phyloP scores from a whole-genome alignment of 1,140 invertebrate genomes.

The Eciton burchellii region DNA sequence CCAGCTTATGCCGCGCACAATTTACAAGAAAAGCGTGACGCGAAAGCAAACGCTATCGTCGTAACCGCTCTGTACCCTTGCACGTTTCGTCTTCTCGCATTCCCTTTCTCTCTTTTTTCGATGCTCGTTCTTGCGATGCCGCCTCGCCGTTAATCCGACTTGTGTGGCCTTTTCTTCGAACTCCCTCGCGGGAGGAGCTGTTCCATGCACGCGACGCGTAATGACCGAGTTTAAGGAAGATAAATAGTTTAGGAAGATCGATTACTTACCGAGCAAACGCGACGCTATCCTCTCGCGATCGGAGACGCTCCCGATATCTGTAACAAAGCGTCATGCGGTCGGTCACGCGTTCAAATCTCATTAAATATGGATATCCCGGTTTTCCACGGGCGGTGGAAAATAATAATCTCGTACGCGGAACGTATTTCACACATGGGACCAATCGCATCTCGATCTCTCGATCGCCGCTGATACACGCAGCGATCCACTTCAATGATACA shows the following conservation, averaged over 20 bases:
- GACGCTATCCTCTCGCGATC: not conserved
- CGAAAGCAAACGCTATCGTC: slow-evolving; percentile 19
- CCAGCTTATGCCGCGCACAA: not conserved
- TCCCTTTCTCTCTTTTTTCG: too few relatives aligned
- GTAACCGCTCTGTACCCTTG: slow-evolving; percentile 10
- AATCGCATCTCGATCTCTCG: slow-evolving; percentile 1
- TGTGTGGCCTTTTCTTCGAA: too few relatives aligned
- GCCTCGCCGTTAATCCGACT: too few relatives aligned
- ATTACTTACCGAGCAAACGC: slow-evolving; percentile 15
- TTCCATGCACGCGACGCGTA: not conserved
- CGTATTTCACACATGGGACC: not conserved
- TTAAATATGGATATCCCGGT: slow-evolving; percentile 16
- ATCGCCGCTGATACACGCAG: too few relatives aligned
- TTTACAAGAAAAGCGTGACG: slow-evolving; percentile 43
- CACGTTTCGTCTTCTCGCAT: not conserved
- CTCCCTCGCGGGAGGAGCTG: too few relatives aligned
- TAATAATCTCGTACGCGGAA: not conserved
- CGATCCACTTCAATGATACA: too few relatives aligned
- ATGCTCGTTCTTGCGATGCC: too few relatives aligned
- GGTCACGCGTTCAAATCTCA: not conserved
- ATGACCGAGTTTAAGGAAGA: not conserved
- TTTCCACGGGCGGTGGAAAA: not conserved
- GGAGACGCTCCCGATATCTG: slow-evolving; percentile 12
- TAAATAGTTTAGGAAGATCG: not conserved
- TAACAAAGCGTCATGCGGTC: slow-evolving; percentile 21